Evolutionary conservation across 37 sponge, comb jelly and placozoan genomes (phyloP).

Genomic region (Petrosia ficiformis): DNA sequence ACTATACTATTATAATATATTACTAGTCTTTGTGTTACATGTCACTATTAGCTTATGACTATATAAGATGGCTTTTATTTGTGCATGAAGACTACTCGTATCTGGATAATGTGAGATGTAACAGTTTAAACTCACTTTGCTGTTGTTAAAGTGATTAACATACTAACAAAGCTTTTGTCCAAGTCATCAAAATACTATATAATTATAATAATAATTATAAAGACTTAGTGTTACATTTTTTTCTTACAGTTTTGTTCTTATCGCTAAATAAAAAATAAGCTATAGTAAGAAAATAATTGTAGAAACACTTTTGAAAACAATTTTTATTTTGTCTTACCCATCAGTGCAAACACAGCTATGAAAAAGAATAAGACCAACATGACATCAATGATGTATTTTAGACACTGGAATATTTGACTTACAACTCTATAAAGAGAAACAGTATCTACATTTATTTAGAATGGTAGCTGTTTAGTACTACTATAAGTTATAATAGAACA

Average conservation of each 20-base stretch:
- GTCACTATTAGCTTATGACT: too few species aligned
- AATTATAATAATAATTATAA: too few species aligned
- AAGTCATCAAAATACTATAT: slow-evolving; percentile 68
- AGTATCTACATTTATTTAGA: background rate
- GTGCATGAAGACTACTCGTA: too few species aligned
- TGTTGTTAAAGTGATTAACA: slow-evolving; percentile 75
- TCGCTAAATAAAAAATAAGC: slow-evolving; percentile 49
- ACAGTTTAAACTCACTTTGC: slow-evolving; percentile 79
- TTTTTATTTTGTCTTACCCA: background rate
- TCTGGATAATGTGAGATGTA: too few species aligned
- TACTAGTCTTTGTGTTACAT: too few species aligned
- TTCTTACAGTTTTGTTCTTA: slow-evolving; percentile 36
- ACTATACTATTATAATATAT: too few species aligned
- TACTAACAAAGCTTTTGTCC: slow-evolving; percentile 51
- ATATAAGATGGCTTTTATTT: too few species aligned
- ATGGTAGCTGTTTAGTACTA: background rate
- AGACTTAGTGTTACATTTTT: background rate
- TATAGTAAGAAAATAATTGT: slow-evolving; percentile 6
- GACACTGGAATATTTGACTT: slow-evolving; percentile 59
- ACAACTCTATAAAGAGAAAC: slow-evolving; percentile 42
- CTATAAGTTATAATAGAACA: background rate
- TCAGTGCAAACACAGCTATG: slow-evolving; percentile 23
- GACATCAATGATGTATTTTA: slow-evolving; percentile 71
- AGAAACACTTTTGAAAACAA: background rate
- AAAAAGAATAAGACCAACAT: slow-evolving; percentile 59